Conservation (phyloP, 2,113 vertebrate species). For the Rhabdornis inornatus region DNA sequence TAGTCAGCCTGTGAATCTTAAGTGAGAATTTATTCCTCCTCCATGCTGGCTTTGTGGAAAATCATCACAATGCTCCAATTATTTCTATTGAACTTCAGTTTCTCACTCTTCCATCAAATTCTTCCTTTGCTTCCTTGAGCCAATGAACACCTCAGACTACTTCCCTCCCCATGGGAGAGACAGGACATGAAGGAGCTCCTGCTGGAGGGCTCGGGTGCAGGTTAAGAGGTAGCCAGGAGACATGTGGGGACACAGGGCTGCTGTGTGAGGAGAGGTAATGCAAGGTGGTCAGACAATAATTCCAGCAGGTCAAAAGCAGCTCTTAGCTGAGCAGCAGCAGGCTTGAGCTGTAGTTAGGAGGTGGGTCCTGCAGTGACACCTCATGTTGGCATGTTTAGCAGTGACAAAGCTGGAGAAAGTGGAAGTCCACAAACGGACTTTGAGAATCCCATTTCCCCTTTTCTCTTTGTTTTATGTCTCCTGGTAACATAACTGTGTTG, state of each 20-base stretch:
- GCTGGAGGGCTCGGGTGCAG: not conserved
- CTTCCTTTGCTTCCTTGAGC: not conserved
- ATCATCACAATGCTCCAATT: not conserved
- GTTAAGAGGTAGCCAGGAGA: not conserved
- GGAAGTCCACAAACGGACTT: not conserved
- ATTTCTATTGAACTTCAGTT: not conserved
- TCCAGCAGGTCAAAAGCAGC: not conserved
- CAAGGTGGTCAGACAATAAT: not conserved
- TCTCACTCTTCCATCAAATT: not conserved
- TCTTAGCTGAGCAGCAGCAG: not conserved
- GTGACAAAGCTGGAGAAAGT: not conserved
- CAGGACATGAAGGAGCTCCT: not conserved
- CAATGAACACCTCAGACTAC: not conserved
- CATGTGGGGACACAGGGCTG: not conserved
- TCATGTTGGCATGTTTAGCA: not conserved
- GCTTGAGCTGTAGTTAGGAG: not conserved
- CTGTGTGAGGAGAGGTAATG: not conserved
- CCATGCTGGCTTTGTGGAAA: not conserved
- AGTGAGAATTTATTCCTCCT: not conserved
- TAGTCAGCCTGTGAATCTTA: not conserved
- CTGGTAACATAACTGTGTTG: not conserved
- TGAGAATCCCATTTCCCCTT: not conserved
- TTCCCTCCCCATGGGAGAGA: not conserved
- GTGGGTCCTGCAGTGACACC: not conserved
- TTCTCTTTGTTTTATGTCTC: not conserved